Conservation (phyloP, 2,888 invertebrate genomes). For the Caenorhabditis sp. region DNA sequence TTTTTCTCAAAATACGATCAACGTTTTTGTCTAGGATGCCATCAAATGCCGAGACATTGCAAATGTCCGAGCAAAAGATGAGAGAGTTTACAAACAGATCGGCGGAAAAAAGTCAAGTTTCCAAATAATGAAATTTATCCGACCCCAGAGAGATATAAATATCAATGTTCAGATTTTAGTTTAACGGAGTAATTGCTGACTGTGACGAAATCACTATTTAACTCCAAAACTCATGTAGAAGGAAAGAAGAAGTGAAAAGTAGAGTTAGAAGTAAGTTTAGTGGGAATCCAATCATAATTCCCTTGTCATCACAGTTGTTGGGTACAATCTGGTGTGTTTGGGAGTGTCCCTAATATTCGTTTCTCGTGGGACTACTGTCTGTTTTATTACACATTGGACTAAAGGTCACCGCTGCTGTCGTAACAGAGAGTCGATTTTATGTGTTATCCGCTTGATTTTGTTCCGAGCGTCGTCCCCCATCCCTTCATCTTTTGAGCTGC, state of each 20-base stretch:
- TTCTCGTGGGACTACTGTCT: constrained; percentile 37
- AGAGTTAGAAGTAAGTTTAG: too few relatives aligned
- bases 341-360: constrained; percentile 9
- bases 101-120: constrained; percentile 19
- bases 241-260: too few relatives aligned
- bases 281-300: too few relatives aligned
- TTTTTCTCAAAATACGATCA: constrained; percentile 45
- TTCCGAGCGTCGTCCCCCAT: constrained; percentile 42
- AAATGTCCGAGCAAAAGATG: constrained; percentile 61
- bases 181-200: neutral
- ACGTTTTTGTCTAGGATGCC: constrained; percentile 33
- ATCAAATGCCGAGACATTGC: neutral
- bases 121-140: constrained; percentile 55
- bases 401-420: constrained; percentile 53
- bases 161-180: constrained; percentile 49
- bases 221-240: too few relatives aligned
- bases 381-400: constrained; percentile 52
- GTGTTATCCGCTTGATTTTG: constrained; percentile 64
- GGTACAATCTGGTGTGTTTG: neutral
- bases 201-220: too few relatives aligned
- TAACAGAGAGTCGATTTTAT: constrained; percentile 59
- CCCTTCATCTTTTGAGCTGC: constrained; percentile 55
- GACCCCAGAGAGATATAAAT: constrained; percentile 12
- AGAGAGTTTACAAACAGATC: constrained; percentile 58
- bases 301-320: too few relatives aligned